phyloP scores from a whole-genome alignment of 1,140 invertebrate genomes.

The Phenacoccus solenopsis region DNA sequence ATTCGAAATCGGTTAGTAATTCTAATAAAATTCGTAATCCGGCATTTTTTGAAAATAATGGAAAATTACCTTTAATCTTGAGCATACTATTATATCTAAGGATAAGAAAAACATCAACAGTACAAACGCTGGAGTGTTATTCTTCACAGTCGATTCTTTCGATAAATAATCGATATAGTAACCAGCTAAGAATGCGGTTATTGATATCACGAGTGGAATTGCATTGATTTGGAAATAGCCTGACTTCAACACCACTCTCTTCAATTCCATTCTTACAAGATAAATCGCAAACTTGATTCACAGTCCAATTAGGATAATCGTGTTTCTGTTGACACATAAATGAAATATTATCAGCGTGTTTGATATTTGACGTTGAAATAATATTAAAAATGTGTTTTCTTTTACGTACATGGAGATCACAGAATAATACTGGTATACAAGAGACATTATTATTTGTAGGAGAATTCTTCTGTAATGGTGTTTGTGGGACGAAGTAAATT shows the following conservation, averaged over 20 bases:
- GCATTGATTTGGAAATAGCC: background rate
- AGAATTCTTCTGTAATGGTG: slow-evolving; percentile 28
- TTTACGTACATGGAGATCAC: slow-evolving; percentile 28
- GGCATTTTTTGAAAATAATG: background rate
- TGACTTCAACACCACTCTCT: background rate
- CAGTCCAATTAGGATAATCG: slow-evolving; percentile 5
- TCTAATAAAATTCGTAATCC: background rate
- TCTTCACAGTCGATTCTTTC: slow-evolving; percentile 38
- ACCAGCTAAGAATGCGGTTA: slow-evolving; percentile 49
- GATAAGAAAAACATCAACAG: slow-evolving; percentile 45
- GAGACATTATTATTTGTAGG: slow-evolving; percentile 27
- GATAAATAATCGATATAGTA: slow-evolving; percentile 46
- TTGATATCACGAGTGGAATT: slow-evolving; percentile 4
- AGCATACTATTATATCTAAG: slow-evolving; percentile 49
- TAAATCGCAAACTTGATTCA: background rate
- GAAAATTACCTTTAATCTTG: slow-evolving; percentile 41
- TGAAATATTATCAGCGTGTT: background rate
- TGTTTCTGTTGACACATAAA: background rate
- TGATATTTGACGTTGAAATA: background rate
- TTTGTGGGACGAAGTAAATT: slow-evolving; percentile 48
- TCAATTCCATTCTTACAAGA: background rate
- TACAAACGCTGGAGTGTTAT: slow-evolving; percentile 54
- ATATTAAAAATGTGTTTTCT: too few relatives aligned
- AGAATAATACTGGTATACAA: slow-evolving; percentile 29
- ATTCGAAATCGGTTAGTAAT: background rate